Evolutionary conservation across 2,888 invertebrate genomes (phyloP), one percentile per base, ranked within the genome.

Genomic region (Capitulum mitella): DNA sequence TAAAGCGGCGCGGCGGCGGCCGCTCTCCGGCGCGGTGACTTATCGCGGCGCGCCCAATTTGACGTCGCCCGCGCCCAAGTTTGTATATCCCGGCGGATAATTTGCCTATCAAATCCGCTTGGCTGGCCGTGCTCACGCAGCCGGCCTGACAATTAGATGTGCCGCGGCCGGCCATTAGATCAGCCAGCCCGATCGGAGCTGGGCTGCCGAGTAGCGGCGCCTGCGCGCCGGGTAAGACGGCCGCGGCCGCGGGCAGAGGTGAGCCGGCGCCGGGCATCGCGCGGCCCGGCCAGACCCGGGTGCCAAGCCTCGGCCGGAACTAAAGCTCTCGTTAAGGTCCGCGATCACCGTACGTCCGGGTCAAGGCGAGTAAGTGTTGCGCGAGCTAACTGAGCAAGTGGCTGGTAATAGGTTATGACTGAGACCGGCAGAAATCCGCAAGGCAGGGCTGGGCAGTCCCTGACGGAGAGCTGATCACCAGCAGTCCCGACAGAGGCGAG

Each of bases 91-190:
- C 70, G 70, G 22, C 70, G 32, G 37, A 22, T 37, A 70, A 70
- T 70, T 70, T 37, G 70, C 5, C 70, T 70, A 70, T 70, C 70
- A 70, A 70, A 29, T 70, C 16, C 70, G 70, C 70, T 70, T 70
- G 70, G 70, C 37, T 37, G 70, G 37, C 26, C 16, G 70, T 37
- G 70, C 37, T 37, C 61, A 61, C 70, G 37, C 22, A 29, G 32
- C 37, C 70, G 70, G 19, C 51, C 22, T n/a, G 22, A 54, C 70
- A 70, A 37, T 70, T 37, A 70, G 70, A 34, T 14, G 37, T 26
- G 37, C 22, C 3, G 61, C 32, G 32, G 37, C 22, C 19, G 5
- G 61, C 26, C 32, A 26, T 70, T 70, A 70, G 70, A 70, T 70
- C 6, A 8, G 70, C 34, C 70, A 70, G 70, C 14, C 37, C 37